Base-by-base conservation (phyloP, 1,140 invertebrate species). In the Eurosta solidaginis region DNA sequence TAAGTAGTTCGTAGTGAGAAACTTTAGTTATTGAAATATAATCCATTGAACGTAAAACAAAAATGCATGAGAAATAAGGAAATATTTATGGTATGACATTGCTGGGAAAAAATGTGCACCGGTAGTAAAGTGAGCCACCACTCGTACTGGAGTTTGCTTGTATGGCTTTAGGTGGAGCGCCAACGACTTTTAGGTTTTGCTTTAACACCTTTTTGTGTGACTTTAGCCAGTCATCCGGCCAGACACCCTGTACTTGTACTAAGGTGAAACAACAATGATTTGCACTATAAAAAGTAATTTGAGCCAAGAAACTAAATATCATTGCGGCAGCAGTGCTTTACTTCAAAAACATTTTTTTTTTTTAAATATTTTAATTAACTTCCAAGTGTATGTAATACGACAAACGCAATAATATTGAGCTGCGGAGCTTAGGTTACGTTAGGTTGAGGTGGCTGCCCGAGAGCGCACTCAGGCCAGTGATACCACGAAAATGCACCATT, bases 121-220 rank as follows among this genome's bases (percentile, higher is more conserved):
- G 59, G 59, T 40, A 68, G 29, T 68, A 17, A 68, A 40, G 33
- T 68, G 59, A 68, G 27, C n/a, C 12, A 27, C 33, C 59, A 68
- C n/a, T 20, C 22, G n/a, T 47, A n/a, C 12, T 47, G 7, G 45
- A 12, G 5, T 36, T 5, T 42, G 33, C 22, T n/a, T 22, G 33
- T 40, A 22, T 40, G 36, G 36, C 17, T 20, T 17, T 68, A 22
- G n/a, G 33, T 40, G 5, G 22, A 40, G 33, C n/a, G n/a, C 4
- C 59, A 20, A 68, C 36, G 33, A 20, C 20, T 68, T n/a, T 68
- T 68, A 36, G n/a, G 59, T 42, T 68, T n/a, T 40, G 59, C 59
- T 68, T 68, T 40, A 68, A 68, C 59, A 40, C 59, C 59, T 68
- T 68, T 20, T 68, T 68, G 59, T 68, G 59, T 68, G 59, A 20